Percentiles rank a stretch among this genome's conserved stretches.
Conservation (phyloP, 2,113 vertebrate species). For the Petroica traversi region DNA sequence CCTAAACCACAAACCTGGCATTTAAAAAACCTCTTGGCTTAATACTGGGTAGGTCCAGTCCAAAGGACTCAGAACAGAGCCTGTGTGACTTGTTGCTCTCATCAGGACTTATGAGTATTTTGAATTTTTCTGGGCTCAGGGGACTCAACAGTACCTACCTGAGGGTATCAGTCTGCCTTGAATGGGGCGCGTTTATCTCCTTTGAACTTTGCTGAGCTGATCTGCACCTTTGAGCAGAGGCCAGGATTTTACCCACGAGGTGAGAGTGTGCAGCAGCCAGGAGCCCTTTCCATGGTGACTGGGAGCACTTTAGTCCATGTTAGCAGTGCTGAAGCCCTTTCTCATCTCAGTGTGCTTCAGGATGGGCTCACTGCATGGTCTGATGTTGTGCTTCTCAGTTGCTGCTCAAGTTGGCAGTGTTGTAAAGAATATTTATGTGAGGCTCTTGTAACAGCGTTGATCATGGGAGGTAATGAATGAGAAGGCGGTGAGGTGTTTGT, state of each 20-base stretch:
- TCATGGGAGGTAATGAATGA: background rate
- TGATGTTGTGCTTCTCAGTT: accelerated
- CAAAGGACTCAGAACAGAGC: background rate
- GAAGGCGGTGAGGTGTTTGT: background rate
- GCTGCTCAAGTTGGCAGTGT: background rate
- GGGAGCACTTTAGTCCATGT: background rate
- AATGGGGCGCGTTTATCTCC: background rate
- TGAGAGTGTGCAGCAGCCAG: background rate
- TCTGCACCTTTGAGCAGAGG: background rate
- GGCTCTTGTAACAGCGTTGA: background rate
- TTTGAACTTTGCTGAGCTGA: background rate
- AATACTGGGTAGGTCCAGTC: background rate
- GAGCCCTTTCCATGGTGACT: background rate
- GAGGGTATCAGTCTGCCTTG: background rate
- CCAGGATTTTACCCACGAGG: background rate
- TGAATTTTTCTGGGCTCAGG: background rate
- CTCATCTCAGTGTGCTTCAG: background rate
- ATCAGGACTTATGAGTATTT: background rate
- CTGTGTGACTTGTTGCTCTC: background rate
- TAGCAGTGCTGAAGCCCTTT: background rate
- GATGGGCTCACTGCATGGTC: background rate
- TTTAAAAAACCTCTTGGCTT: background rate
- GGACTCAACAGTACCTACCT: background rate
- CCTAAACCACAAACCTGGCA: background rate
- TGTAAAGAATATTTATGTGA: background rate